Percentiles rank a stretch among this genome's conserved stretches.
These are phyloP conservation scores for Xylocopa sonorina DNA, from an alignment of 1,140 invertebrate genomes.

Conservation along the genomic window DNA sequence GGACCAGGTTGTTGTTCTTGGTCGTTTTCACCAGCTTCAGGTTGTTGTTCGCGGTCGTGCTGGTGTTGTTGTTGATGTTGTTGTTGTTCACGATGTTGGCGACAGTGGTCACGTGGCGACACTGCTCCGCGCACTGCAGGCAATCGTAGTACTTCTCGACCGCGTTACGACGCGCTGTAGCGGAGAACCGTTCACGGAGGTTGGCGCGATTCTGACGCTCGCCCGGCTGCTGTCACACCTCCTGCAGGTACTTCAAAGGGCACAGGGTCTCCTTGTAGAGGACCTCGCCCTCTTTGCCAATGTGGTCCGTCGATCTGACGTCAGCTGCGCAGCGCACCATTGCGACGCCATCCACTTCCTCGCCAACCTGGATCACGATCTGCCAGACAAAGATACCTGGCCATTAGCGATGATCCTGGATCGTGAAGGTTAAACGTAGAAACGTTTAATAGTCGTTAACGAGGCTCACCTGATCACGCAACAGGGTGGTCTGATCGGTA, in stretches of 20 bases:
- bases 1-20: conserved; percentile 23
- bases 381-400: conserved; percentile 72
- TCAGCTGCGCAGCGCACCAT: conserved; percentile 94
- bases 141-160: conserved; percentile 81
- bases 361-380: conserved; percentile 92
- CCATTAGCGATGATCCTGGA: no score
- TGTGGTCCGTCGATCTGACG: conserved; percentile 90
- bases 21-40: conserved; percentile 4
- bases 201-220: conserved; percentile 65
- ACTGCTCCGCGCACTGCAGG: conserved; percentile 79
- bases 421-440: no score
- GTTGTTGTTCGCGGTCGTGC: conserved; percentile 52
- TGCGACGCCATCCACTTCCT: conserved; percentile 95
- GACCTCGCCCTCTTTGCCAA: conserved; percentile 89
- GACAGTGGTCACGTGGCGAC: conserved; percentile 73
- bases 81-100: conserved; percentile 62
- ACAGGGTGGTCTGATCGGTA: conserved; percentile 85
- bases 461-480: conserved; percentile 86
- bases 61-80: conserved; percentile 46
- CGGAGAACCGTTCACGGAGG: conserved; percentile 68
- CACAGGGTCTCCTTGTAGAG: conserved; percentile 84
- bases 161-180: conserved; percentile 67
- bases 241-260: conserved; percentile 91
- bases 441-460: not conserved
- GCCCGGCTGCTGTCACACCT: conserved; percentile 88